phyloP scores from a whole-genome alignment of 2,888 invertebrate species.

The Erebia ligea region DNA sequence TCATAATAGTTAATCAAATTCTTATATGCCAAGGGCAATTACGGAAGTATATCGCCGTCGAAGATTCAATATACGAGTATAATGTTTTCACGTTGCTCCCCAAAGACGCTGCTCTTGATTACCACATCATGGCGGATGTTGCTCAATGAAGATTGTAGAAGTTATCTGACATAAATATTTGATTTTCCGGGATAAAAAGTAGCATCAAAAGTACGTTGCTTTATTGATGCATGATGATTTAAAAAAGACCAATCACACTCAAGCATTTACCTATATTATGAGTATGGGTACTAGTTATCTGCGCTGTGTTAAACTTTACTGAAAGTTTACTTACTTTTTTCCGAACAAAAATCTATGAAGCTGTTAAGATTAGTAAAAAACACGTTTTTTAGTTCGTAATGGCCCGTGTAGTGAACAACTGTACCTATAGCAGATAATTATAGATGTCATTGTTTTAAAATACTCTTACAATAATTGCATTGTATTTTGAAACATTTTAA shows the following conservation, averaged over 20 bases:
- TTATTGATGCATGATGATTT: too few relatives aligned
- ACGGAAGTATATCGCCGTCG: conserved; percentile 48
- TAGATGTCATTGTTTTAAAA: neutral
- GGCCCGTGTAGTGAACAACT: too few relatives aligned
- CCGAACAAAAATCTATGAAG: too few relatives aligned
- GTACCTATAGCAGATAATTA: too few relatives aligned
- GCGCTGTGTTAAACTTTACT: neutral
- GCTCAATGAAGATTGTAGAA: neutral
- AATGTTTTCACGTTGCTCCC: conserved; percentile 36
- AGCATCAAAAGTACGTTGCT: too few relatives aligned
- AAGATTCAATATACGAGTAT: conserved; percentile 46
- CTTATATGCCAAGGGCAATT: conserved; percentile 55
- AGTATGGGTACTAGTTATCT: neutral
- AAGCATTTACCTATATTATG: too few relatives aligned
- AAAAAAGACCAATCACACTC: too few relatives aligned
- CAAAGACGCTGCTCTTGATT: conserved; percentile 37
- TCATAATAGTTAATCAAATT: conserved; percentile 34
- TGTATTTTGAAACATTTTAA: too few relatives aligned
- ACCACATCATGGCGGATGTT: conserved; percentile 26
- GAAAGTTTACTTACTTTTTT: neutral
- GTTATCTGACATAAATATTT: too few relatives aligned
- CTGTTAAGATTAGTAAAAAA: too few relatives aligned
- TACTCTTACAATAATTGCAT: neutral
- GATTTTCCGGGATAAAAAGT: too few relatives aligned
- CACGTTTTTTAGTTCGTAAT: too few relatives aligned